A percentile compares a stretch with the other conserved stretches of the same genome.
These are phyloP conservation scores for Bombylius discolor DNA, from an alignment of 2,888 invertebrate genomes.

Conservation along the genomic window DNA sequence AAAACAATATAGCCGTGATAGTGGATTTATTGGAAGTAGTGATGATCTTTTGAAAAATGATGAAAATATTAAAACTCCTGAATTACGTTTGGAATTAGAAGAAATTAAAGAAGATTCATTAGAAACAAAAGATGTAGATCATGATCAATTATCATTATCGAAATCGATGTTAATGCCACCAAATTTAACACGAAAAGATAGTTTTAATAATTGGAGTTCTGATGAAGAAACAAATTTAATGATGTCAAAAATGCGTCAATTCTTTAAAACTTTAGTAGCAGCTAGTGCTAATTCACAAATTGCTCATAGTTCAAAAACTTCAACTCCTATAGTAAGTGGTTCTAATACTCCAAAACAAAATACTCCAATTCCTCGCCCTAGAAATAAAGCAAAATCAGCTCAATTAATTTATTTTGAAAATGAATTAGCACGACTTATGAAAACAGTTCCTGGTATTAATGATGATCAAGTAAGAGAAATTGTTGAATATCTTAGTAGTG, in stretches of 20 bases:
- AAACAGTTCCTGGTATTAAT: slow-evolving; percentile 81
- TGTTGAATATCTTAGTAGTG: slow-evolving; percentile 82
- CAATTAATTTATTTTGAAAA: slow-evolving; percentile 82
- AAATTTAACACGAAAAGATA: slow-evolving; percentile 64
- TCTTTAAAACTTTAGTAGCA: slow-evolving; percentile 83
- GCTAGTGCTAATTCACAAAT: slow-evolving; percentile 40
- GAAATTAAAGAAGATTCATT: slow-evolving; percentile 45
- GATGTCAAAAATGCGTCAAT: slow-evolving; percentile 90
- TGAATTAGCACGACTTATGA: slow-evolving; percentile 79
- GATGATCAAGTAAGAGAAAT: slow-evolving; percentile 85
- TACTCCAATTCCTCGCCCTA: slow-evolving; percentile 45
- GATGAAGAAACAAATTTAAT: slow-evolving; percentile 88
- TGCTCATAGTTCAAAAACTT: slow-evolving; percentile 30
- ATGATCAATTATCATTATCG: background rate
- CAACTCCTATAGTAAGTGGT: slow-evolving; percentile 30
- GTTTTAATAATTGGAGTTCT: slow-evolving; percentile 88
- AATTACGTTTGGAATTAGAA: slow-evolving; percentile 38
- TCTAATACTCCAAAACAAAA: slow-evolving; percentile 33
- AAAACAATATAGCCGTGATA: slow-evolving; percentile 74
- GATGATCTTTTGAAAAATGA: slow-evolving; percentile 62
- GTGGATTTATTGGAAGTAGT: slow-evolving; percentile 79
- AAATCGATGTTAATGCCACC: slow-evolving; percentile 1
- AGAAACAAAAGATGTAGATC: slow-evolving; percentile 22
- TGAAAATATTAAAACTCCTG: slow-evolving; percentile 22
- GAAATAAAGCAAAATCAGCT: slow-evolving; percentile 60